phyloP scores from a whole-genome alignment of 2,113 vertebrate species.

The Ochotona princeps region DNA sequence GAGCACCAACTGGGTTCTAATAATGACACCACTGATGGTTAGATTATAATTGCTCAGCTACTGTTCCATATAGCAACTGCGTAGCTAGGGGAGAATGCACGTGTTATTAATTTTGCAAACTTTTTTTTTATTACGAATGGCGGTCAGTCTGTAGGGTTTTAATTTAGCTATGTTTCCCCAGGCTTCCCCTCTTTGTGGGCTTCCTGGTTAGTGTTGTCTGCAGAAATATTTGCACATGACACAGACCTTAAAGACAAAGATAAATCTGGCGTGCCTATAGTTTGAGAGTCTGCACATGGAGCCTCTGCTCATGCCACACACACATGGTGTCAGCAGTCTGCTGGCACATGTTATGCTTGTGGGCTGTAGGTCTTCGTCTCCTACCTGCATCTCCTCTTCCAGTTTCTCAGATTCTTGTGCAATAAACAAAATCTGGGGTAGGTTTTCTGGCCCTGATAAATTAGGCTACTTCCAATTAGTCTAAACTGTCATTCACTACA shows the following conservation, averaged over 20 bases:
- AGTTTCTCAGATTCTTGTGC: not conserved
- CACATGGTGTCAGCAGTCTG: fast-evolving
- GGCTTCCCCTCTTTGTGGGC: not conserved
- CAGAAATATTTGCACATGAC: not conserved
- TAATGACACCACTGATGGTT: slow-evolving; percentile 52
- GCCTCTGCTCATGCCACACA: fast-evolving
- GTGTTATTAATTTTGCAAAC: slow-evolving; percentile 10
- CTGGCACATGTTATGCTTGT: not conserved
- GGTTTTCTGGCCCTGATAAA: not conserved
- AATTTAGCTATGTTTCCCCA: not conserved
- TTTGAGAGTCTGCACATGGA: not conserved
- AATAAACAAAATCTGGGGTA: not conserved
- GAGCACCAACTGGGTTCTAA: slow-evolving; percentile 23
- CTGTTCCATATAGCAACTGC: not conserved
- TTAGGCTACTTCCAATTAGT: not conserved
- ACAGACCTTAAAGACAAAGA: not conserved
- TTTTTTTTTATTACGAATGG: slow-evolving; percentile 28
- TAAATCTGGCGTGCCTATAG: not conserved
- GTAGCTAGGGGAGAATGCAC: not conserved
- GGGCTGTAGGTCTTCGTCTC: fast-evolving
- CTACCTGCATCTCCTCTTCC: not conserved
- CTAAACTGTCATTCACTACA: not conserved
- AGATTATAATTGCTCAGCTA: slow-evolving; percentile 71
- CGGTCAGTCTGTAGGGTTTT: not conserved
- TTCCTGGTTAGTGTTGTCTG: not conserved